Percentiles rank a stretch among this genome's conserved stretches.
Evolutionary conservation across 2,797 vertebrate species (phyloP).

Genomic region (Clarias pachynema): DNA sequence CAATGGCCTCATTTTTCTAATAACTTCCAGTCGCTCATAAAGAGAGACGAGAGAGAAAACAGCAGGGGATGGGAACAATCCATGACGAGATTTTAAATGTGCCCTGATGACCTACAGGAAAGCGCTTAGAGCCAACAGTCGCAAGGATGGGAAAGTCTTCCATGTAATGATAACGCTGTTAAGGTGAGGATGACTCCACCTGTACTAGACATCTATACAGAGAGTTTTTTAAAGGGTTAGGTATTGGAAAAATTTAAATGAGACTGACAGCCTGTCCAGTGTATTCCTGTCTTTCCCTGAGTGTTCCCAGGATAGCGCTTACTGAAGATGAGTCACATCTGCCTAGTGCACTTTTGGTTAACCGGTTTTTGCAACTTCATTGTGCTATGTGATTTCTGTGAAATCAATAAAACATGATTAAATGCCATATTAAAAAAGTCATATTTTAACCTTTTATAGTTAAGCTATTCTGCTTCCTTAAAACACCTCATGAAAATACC

Average conservation of each 20-base stretch:
- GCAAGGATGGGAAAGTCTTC: constrained; percentile 4
- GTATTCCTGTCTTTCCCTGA: not conserved
- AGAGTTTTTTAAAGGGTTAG: not conserved
- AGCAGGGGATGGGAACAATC: constrained; percentile 67
- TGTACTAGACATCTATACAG: constrained; percentile 8
- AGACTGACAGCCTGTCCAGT: not conserved
- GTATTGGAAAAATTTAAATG: not conserved
- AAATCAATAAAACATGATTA: not conserved
- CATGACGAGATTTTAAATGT: constrained; percentile 59
- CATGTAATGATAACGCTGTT: constrained; percentile 8
- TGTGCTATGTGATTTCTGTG: not conserved
- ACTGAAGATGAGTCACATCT: constrained; percentile 19
- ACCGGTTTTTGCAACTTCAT: not conserved
- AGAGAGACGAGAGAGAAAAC: constrained; percentile 52
- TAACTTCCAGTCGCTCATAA: constrained; percentile 82
- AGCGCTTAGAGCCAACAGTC: constrained; percentile 12
- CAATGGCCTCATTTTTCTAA: constrained; percentile 75
- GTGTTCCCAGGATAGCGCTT: not conserved
- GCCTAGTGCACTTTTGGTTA: not conserved
- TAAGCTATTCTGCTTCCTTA: not conserved
- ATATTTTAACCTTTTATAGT: not conserved
- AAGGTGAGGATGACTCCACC: not conserved
- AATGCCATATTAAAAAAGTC: not conserved
- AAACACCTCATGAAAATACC: not conserved
- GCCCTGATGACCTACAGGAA: constrained; percentile 47